Evolutionary conservation across 2,888 invertebrate genomes (phyloP).

Genomic region (Diarsia rubi): DNA sequence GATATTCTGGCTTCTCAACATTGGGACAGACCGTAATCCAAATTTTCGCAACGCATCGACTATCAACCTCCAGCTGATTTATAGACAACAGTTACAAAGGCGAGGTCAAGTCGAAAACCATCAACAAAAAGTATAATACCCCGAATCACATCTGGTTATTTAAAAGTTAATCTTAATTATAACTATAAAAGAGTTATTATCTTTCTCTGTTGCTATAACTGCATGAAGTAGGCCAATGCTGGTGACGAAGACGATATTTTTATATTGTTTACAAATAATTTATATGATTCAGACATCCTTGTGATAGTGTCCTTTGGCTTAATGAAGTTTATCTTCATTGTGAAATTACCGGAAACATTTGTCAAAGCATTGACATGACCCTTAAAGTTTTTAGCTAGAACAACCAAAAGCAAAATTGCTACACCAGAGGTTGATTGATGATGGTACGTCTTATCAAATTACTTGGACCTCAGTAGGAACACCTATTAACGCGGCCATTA

Average conservation of each 20-base stretch:
- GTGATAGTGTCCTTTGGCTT: constrained; percentile 52
- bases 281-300: constrained; percentile 47
- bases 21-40: background rate
- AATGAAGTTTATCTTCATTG: constrained; percentile 27
- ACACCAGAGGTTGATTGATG: too few species aligned
- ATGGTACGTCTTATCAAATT: too few species aligned
- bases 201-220: constrained; percentile 28
- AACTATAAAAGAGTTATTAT: constrained; percentile 31
- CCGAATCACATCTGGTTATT: background rate
- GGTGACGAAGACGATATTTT: constrained; percentile 41
- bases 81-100: background rate
- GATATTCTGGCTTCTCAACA: background rate
- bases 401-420: background rate
- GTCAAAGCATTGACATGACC: background rate
- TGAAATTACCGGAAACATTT: constrained; percentile 6
- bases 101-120: background rate
- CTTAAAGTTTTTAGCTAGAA: background rate
- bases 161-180: background rate
- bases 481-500: background rate
- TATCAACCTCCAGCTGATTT: background rate
- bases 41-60: background rate
- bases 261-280: constrained; percentile 53
- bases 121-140: constrained; percentile 7
- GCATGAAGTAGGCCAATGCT: constrained; percentile 50
- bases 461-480: background rate